Percentiles rank a stretch among this genome's conserved stretches.
Conservation (phyloP, 2,113 vertebrate genomes). For the Phyllopteryx taeniolatus region DNA sequence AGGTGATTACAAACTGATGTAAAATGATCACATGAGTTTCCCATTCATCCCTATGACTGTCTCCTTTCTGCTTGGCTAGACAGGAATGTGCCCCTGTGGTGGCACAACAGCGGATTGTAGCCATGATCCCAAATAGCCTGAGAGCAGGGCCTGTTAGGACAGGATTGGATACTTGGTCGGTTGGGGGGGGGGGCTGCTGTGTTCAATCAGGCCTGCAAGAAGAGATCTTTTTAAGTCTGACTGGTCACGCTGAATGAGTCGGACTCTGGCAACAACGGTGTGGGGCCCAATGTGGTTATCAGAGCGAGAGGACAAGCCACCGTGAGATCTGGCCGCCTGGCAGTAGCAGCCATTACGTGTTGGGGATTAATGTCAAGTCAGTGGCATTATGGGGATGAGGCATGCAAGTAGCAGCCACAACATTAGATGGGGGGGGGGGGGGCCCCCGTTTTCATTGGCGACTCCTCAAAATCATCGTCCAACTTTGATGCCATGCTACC, state of each 20-base stretch:
- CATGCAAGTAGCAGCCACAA: background rate
- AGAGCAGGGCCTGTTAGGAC: conserved; percentile 33
- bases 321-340: conserved; percentile 52
- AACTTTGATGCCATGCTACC: too few relatives aligned
- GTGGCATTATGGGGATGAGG: background rate
- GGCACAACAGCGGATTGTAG: conserved; percentile 48
- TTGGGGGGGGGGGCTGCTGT: conserved; percentile 28
- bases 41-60: background rate
- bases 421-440: background rate
- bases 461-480: too few relatives aligned
- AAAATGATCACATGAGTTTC: background rate
- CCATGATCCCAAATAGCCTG: conserved; percentile 22
- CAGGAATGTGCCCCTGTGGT: conserved; percentile 50
- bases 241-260: conserved; percentile 49
- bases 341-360: background rate
- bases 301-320: conserved; percentile 60
- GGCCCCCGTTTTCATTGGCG: background rate
- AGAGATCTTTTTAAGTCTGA: conserved; percentile 53
- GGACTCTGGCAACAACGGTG: conserved; percentile 34
- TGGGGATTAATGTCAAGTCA: conserved; percentile 1
- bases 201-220: conserved; percentile 55
- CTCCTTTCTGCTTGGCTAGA: conserved; percentile 6
- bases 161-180: conserved; percentile 12
- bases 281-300: conserved; percentile 52
- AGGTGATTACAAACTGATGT: background rate